A percentile compares a stretch with the other conserved stretches of the same genome.
phyloP scores from a whole-genome alignment of 2,888 invertebrate genomes.

The Sesia apiformis region DNA sequence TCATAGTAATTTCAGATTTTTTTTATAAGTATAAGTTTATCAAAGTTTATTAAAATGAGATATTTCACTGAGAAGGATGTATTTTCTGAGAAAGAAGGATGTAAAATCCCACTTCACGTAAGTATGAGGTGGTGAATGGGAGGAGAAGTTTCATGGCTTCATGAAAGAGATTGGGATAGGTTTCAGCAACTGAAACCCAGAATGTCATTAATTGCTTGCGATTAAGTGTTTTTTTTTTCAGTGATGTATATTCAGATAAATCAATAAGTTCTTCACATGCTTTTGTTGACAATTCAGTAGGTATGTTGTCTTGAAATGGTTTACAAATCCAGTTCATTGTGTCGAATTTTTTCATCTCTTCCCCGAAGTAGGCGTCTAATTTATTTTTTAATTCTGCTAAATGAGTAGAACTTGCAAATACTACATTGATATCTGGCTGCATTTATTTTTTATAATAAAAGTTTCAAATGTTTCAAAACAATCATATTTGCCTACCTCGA shows the following conservation, averaged over 20 bases:
- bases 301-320: not conserved
- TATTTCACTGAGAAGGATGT: too few species aligned
- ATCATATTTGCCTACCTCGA: not conserved
- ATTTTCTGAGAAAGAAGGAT: too few species aligned
- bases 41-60: too few species aligned
- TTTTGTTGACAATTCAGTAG: not conserved
- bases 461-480: not conserved
- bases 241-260: not conserved
- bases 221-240: too few species aligned
- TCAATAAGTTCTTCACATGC: not conserved
- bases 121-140: too few species aligned
- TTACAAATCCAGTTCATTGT: not conserved
- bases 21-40: too few species aligned
- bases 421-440: not conserved
- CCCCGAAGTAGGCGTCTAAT: not conserved
- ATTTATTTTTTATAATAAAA: not conserved
- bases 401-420: not conserved
- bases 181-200: too few species aligned
- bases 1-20: too few species aligned
- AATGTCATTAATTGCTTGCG: too few species aligned
- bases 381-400: conserved; percentile 1
- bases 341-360: not conserved
- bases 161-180: not conserved
- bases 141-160: too few species aligned
- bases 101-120: too few species aligned